Conservation (phyloP, 1,140 invertebrate species). For the Carposina sasakii region DNA sequence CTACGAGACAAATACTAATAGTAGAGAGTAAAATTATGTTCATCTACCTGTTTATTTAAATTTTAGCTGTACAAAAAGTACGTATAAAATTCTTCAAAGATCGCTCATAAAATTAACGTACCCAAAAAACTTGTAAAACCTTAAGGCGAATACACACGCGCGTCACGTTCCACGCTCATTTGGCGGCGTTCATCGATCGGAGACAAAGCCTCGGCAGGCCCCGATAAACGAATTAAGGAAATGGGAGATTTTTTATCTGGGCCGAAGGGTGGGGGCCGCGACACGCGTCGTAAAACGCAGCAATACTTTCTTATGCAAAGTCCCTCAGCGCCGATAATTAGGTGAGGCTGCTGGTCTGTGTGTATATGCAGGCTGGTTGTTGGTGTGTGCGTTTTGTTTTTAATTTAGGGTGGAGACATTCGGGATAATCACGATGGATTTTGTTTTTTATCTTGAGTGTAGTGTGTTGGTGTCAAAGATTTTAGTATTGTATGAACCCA, state of each 20-base stretch:
- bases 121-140: conserved; percentile 21
- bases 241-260: conserved; percentile 72
- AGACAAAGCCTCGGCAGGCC: conserved; percentile 65
- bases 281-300: conserved; percentile 67
- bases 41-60: no score
- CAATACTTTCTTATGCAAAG: conserved; percentile 71
- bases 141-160: conserved; percentile 57
- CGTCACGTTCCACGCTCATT: conserved; percentile 66
- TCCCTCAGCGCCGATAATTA: conserved; percentile 65
- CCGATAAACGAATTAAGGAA: conserved; percentile 72
- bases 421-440: no score
- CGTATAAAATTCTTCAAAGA: no score
- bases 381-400: conserved; percentile 1
- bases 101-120: background rate
- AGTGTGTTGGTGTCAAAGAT: background rate
- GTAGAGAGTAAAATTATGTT: no score
- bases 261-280: conserved; percentile 41
- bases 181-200: conserved; percentile 66
- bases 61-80: no score
- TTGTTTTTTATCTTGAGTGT: background rate
- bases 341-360: conserved; percentile 24
- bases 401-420: conserved; percentile 8
- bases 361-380: background rate
- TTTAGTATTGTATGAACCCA: no score
- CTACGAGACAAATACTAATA: no score